Conservation (phyloP, 2,113 vertebrate species). For the Istiophorus platypterus region DNA sequence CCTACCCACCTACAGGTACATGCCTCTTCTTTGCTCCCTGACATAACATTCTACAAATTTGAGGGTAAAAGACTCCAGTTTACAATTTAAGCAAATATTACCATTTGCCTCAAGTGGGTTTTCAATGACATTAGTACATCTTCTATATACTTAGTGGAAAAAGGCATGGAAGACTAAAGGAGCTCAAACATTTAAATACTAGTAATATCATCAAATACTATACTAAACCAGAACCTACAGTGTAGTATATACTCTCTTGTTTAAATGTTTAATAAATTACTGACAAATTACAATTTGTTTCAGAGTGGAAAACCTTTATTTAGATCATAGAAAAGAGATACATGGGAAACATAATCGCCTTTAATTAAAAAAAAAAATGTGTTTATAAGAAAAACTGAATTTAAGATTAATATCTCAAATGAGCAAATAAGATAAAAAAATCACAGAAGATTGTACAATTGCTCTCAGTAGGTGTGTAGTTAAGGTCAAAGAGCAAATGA, state of each 20-base stretch:
- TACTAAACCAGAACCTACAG: background rate
- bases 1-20: constrained; percentile 29
- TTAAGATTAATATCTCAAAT: too few species aligned
- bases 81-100: background rate
- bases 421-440: too few species aligned
- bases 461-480: background rate
- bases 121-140: background rate
- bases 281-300: background rate
- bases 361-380: too few species aligned
- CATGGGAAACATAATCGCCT: background rate
- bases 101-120: background rate
- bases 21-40: constrained; percentile 2
- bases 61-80: background rate
- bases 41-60: constrained; percentile 1
- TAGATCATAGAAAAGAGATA: background rate
- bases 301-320: background rate
- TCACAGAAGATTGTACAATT: background rate
- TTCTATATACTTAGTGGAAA: constrained; percentile 13
- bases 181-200: background rate
- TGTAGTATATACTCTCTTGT: background rate
- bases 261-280: background rate
- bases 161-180: constrained; percentile 12
- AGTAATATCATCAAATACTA: background rate
- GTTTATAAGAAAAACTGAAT: too few species aligned
- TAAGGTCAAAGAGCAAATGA: background rate